These are phyloP conservation scores for Myrmecobius fasciatus DNA, from an alignment of 2,113 vertebrate species.

Conservation along the genomic window DNA sequence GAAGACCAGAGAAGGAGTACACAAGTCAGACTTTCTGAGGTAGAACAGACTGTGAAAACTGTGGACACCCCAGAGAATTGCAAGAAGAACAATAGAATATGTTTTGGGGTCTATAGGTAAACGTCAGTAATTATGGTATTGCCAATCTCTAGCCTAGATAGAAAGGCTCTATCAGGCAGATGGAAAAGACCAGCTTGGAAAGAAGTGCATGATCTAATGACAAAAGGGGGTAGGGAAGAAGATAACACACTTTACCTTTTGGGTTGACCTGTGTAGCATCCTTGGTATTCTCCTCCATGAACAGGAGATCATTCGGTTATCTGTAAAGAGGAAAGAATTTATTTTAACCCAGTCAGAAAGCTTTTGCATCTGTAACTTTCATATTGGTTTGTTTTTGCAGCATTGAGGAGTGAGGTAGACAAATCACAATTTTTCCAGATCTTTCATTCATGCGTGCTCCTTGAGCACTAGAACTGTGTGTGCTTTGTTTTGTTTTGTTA, in stretches of 20 bases:
- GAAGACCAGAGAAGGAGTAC: conserved; percentile 13
- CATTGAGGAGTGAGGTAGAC: neutral
- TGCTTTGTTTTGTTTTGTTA: neutral
- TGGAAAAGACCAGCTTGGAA: fast-evolving
- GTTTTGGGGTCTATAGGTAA: neutral
- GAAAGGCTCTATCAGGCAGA: neutral
- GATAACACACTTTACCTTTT: conserved; percentile 53
- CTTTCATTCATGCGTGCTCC: neutral
- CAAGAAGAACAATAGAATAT: neutral
- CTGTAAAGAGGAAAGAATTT: conserved; percentile 70
- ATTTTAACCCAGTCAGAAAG: conserved; percentile 44
- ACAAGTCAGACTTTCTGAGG: neutral
- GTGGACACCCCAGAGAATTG: neutral
- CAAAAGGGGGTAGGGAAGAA: neutral
- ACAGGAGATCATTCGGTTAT: conserved; percentile 34
- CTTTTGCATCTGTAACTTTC: neutral
- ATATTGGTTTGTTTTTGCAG: neutral
- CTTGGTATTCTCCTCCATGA: conserved; percentile 32
- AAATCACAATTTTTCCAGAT: neutral
- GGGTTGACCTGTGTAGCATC: conserved; percentile 49
- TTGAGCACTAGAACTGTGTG: neutral
- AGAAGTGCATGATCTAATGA: neutral
- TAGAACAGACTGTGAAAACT: neutral
- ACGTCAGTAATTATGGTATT: neutral
- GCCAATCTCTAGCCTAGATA: neutral